A percentile compares a stretch with the other conserved stretches of the same genome.
These are phyloP conservation scores for Gobiocypris rarus DNA, from an alignment of 2,113 vertebrate genomes.

Conservation along the genomic window DNA sequence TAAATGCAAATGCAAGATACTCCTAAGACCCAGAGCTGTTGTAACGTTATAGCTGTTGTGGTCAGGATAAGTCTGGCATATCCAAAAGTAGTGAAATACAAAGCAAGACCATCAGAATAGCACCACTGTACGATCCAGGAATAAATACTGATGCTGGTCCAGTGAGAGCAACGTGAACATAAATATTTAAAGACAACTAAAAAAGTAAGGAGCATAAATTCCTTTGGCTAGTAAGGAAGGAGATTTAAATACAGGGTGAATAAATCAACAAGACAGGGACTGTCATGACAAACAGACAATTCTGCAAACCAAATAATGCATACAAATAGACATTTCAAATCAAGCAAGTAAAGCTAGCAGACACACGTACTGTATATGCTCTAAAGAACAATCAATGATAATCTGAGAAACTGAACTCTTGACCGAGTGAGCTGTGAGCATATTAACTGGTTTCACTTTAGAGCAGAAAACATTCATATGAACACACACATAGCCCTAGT, in stretches of 20 bases:
- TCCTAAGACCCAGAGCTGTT: neutral
- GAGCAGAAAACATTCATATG: neutral
- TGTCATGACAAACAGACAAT: neutral
- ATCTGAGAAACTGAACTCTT: neutral
- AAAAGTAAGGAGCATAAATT: neutral
- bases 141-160: neutral
- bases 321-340: neutral
- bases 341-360: neutral
- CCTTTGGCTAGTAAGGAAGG: neutral
- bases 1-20: neutral
- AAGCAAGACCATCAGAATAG: constrained; percentile 16
- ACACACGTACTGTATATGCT: neutral
- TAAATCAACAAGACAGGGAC: neutral
- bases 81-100: neutral
- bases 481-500: neutral
- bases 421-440: neutral
- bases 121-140: neutral
- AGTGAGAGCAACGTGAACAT: neutral
- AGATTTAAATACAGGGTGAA: neutral
- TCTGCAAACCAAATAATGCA: neutral
- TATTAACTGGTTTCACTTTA: neutral
- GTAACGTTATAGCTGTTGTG: neutral
- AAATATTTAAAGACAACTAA: constrained; percentile 21
- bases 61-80: neutral
- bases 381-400: neutral